Evolutionary conservation across 2,888 invertebrate genomes (phyloP), one percentile per base, ranked within the genome.

Genomic region (Carcina quercana): DNA sequence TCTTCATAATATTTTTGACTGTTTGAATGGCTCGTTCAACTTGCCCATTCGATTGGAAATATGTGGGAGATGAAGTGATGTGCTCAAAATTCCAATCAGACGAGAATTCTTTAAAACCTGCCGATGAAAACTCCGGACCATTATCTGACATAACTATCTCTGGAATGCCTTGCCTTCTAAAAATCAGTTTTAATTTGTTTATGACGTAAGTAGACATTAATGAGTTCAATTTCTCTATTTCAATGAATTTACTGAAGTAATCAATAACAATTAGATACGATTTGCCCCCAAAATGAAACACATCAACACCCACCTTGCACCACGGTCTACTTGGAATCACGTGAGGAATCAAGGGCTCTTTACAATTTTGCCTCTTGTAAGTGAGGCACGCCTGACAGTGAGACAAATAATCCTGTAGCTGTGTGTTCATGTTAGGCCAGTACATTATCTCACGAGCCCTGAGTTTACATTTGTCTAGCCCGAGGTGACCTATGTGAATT

Each of bases 161-260:
- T 1, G 48, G 41, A 21, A 45, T 43, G 1, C 48, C 45, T 10
- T 42, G 37, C 8, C 41, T 27, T 6, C 34, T 15, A 30, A 45
- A 43, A 14, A 41, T 38, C 5, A 20, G 13, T 32, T 47, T 47
- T 13, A 43, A 25, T 11, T 38, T 22, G 3, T 21, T 15, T 10
- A 47, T 43, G 2, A 42, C 21, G 6, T 10, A 11, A 1, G 25
- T 11, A 1, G 39, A 40, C 1, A 11, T 32, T 19, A 26, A 33
- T 7, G 13, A 6, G 10, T 17, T 15, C 12, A 28, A 17, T n/a
- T 20, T 22, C 10, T 12, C 20, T 5, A 43, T 14, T 32, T 43
- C 43, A 7, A 43, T n/a, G 28, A 33, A 43, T 15, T 41, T 41
- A 15, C 34, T 35, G 14, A 19, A 38, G 28, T 40, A 40, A 21